These are phyloP conservation scores for Ophioninae sp. DNA, from an alignment of 2,888 invertebrate genomes.

Conservation along the genomic window DNA sequence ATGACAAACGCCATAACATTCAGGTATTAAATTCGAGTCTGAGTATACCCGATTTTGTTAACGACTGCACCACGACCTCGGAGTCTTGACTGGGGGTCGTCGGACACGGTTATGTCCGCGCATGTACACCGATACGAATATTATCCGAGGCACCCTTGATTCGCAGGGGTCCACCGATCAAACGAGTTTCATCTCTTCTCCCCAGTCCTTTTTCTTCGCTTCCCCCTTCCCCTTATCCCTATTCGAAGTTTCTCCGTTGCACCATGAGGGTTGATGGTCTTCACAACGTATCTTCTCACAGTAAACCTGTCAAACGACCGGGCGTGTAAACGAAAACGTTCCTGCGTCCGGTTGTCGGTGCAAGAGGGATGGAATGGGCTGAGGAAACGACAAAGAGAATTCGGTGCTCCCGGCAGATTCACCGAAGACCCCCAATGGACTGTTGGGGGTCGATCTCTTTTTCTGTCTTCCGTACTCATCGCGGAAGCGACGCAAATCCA, in stretches of 20 bases:
- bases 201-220: conserved; percentile 11
- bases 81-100: conserved; percentile 53
- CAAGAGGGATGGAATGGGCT: background rate
- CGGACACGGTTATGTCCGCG: background rate
- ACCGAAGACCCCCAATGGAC: conserved; percentile 68
- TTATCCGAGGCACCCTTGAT: conserved; percentile 46
- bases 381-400: conserved; percentile 48
- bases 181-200: conserved; percentile 54
- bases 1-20: too few species aligned
- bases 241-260: conserved; percentile 34
- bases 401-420: conserved; percentile 62
- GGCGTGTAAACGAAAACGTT: conserved; percentile 46
- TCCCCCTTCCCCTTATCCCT: conserved; percentile 26
- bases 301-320: conserved; percentile 70
- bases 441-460: conserved; percentile 31
- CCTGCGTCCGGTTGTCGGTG: conserved; percentile 43
- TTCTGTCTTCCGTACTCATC: conserved; percentile 41
- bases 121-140: conserved; percentile 2
- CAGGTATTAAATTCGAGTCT: too few species aligned
- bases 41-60: background rate
- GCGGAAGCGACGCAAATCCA: conserved; percentile 38
- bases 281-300: conserved; percentile 80
- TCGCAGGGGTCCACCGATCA: conserved; percentile 61
- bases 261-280: conserved; percentile 57
- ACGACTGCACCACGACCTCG: background rate